Percentiles rank a stretch among this genome's conserved stretches.
These are phyloP conservation scores for Spea multiplicata DNA, from an alignment of 2,113 vertebrate species.

Conservation along the genomic window DNA sequence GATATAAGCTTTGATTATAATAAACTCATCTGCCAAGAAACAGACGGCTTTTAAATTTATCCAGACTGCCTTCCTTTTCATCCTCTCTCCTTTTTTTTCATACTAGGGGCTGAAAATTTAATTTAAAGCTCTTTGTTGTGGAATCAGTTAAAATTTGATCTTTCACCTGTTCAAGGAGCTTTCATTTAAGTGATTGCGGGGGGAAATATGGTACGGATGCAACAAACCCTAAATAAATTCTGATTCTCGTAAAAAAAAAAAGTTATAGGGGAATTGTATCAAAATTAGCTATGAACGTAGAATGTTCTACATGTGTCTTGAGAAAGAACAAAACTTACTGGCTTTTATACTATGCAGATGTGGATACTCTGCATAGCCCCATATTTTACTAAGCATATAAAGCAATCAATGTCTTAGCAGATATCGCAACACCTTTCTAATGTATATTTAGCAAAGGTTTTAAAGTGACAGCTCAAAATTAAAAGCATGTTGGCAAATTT, in stretches of 20 bases:
- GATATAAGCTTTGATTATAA: constrained; percentile 49
- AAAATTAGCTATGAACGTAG: constrained; percentile 6
- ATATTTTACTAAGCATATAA: not conserved
- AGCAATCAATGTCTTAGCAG: not conserved
- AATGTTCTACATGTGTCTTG: constrained; percentile 20
- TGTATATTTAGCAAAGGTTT: not conserved
- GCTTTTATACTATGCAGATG: not conserved
- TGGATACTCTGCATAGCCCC: not conserved
- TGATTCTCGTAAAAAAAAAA: not conserved
- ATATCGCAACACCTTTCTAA: not conserved
- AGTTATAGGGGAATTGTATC: constrained; percentile 9
- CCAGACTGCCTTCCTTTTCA: constrained; percentile 32
- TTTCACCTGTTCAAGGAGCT: constrained; percentile 9
- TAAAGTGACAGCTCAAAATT: too few species aligned
- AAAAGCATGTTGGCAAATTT: not conserved
- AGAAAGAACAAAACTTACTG: not conserved
- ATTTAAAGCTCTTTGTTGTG: constrained; percentile 50
- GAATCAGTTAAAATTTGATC: constrained; percentile 49
- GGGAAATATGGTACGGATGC: not conserved
- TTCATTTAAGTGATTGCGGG: constrained; percentile 5
- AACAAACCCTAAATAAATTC: not conserved
- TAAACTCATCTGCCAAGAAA: constrained; percentile 51
- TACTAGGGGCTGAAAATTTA: constrained; percentile 51
- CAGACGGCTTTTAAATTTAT: constrained; percentile 29
- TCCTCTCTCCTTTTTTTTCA: constrained; percentile 39